phyloP scores from a whole-genome alignment of 1,140 invertebrate species.

The Orius insidiosus region DNA sequence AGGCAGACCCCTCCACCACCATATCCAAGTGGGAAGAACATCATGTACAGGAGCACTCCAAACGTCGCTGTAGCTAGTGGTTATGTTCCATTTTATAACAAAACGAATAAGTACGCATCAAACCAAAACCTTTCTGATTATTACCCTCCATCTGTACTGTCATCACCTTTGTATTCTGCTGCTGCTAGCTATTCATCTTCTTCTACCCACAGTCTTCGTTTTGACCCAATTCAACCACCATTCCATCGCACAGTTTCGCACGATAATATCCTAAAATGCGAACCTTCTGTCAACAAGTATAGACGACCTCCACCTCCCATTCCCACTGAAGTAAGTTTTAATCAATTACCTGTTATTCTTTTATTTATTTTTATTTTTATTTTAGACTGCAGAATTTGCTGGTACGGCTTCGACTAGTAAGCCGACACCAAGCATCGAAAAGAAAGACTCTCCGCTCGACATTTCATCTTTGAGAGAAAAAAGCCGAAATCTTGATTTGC shows the following conservation, averaged over 20 bases:
- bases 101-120: constrained; percentile 21
- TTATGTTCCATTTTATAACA: constrained; percentile 19
- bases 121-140: constrained; percentile 21
- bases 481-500: constrained; percentile 70
- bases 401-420: constrained; percentile 5
- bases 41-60: constrained; percentile 63
- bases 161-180: constrained; percentile 33
- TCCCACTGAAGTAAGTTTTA: constrained; percentile 31
- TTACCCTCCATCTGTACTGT: constrained; percentile 34
- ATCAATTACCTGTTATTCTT: constrained; percentile 9
- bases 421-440: constrained; percentile 11
- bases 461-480: constrained; percentile 67
- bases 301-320: constrained; percentile 48
- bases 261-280: constrained; percentile 55
- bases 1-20: constrained; percentile 28
- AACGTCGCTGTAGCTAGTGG: constrained; percentile 33
- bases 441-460: constrained; percentile 38
- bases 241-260: constrained; percentile 44
- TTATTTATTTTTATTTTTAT: background rate
- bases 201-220: constrained; percentile 30
- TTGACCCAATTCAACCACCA: constrained; percentile 26
- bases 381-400: background rate
- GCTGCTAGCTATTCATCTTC: constrained; percentile 30
- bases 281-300: constrained; percentile 15
- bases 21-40: constrained; percentile 36